These are phyloP conservation scores for Ophiothrix spiculata DNA, from an alignment of 35 echinoderm and acorn worm species.

Conservation along the genomic window DNA sequence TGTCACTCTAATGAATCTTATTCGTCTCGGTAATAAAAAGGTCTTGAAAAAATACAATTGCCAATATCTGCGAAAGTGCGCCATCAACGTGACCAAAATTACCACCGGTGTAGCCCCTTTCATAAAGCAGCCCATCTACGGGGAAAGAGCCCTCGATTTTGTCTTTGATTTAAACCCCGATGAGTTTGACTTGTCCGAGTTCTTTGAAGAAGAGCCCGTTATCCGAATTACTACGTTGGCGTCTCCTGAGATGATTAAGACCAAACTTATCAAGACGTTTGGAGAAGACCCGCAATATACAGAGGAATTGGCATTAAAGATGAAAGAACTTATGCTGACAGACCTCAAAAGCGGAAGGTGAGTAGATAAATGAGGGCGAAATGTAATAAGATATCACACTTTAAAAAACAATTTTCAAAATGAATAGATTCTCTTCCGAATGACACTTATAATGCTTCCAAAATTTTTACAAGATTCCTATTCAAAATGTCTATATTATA, in stretches of 20 bases:
- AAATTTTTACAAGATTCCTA: too few species aligned
- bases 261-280: neutral
- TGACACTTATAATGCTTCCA: too few species aligned
- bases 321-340: too few species aligned
- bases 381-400: too few species aligned
- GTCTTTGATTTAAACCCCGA: slow-evolving; percentile 20
- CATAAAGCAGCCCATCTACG: slow-evolving; percentile 40
- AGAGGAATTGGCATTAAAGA: neutral
- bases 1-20: slow-evolving; percentile 34
- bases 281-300: neutral
- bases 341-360: neutral
- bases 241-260: neutral
- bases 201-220: neutral
- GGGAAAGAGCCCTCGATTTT: slow-evolving; percentile 13
- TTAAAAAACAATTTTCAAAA: too few species aligned
- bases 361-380: too few species aligned
- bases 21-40: slow-evolving; percentile 27
- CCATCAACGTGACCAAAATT: slow-evolving; percentile 54
- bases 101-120: slow-evolving; percentile 31
- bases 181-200: slow-evolving; percentile 19
- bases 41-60: slow-evolving; percentile 35
- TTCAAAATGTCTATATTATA: too few species aligned
- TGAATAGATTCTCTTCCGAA: too few species aligned
- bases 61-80: slow-evolving; percentile 35
- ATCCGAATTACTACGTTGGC: neutral